Evolutionary conservation across 2,888 invertebrate species (phyloP).

Genomic region (Apamea epomidion): DNA sequence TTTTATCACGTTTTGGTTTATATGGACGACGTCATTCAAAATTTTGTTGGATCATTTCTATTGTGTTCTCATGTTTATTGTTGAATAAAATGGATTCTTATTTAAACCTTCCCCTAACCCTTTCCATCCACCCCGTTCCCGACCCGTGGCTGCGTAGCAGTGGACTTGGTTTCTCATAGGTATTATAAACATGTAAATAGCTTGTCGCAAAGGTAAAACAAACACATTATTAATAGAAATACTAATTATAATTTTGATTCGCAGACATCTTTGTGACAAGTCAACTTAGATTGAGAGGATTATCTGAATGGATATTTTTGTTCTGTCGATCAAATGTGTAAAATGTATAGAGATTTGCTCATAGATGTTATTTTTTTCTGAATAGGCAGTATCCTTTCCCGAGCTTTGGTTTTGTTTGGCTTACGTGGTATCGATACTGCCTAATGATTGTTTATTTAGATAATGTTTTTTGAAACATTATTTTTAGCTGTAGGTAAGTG

Average conservation of each 20-base stretch:
- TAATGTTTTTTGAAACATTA: conserved; percentile 81
- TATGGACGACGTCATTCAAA: conserved; percentile 35
- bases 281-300: conserved; percentile 77
- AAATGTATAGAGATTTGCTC: conserved; percentile 87
- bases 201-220: conserved; percentile 88
- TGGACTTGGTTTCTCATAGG: conserved; percentile 90
- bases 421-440: conserved; percentile 84
- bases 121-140: conserved; percentile 59
- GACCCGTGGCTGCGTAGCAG: conserved; percentile 88
- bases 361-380: conserved; percentile 87
- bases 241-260: conserved; percentile 70
- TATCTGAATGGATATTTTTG: conserved; percentile 77
- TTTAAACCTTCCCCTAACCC: conserved; percentile 50
- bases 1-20: conserved; percentile 27
- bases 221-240: conserved; percentile 74
- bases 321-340: conserved; percentile 83
- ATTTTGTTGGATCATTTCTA: conserved; percentile 33
- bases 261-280: conserved; percentile 87
- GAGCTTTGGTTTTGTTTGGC: conserved; percentile 65
- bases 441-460: conserved; percentile 85
- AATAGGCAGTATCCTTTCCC: conserved; percentile 87
- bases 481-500: conserved; percentile 89
- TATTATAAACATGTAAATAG: conserved; percentile 83
- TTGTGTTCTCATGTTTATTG: conserved; percentile 48
- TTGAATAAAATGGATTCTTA: conserved; percentile 48